phyloP scores from a whole-genome alignment of 35 echinoderm and acorn worm species.

The Lytechinus variegatus region DNA sequence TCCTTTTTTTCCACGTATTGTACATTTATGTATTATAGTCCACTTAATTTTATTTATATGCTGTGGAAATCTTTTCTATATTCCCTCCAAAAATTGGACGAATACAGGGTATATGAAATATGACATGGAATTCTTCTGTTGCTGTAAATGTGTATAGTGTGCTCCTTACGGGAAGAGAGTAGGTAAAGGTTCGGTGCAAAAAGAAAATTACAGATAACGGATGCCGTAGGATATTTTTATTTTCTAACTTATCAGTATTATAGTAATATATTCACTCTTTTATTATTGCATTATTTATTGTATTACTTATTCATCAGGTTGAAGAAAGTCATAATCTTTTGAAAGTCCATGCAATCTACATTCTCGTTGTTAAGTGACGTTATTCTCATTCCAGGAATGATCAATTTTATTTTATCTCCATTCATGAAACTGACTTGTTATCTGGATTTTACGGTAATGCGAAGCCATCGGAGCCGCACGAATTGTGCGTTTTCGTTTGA shows the following conservation, averaged over 20 bases:
- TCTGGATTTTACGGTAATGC: no score
- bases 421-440: background rate
- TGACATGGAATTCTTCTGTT: background rate
- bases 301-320: background rate
- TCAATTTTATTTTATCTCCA: background rate
- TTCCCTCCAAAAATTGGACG: constrained; percentile 53
- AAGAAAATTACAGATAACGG: background rate
- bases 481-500: background rate
- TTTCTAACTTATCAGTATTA: constrained; percentile 52
- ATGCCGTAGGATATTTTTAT: background rate
- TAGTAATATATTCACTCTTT: constrained; percentile 14
- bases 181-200: constrained; percentile 23
- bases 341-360: background rate
- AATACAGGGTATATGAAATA: constrained; percentile 39
- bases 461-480: no score
- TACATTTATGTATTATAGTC: constrained; percentile 52
- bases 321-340: background rate
- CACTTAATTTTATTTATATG: constrained; percentile 26
- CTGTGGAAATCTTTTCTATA: constrained; percentile 46
- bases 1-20: constrained; percentile 24
- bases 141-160: constrained; percentile 43
- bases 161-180: background rate
- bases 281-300: constrained; percentile 41
- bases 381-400: background rate
- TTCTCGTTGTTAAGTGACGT: no score